phyloP scores from a whole-genome alignment of 2,888 invertebrate genomes.

The Oscheius sp. region DNA sequence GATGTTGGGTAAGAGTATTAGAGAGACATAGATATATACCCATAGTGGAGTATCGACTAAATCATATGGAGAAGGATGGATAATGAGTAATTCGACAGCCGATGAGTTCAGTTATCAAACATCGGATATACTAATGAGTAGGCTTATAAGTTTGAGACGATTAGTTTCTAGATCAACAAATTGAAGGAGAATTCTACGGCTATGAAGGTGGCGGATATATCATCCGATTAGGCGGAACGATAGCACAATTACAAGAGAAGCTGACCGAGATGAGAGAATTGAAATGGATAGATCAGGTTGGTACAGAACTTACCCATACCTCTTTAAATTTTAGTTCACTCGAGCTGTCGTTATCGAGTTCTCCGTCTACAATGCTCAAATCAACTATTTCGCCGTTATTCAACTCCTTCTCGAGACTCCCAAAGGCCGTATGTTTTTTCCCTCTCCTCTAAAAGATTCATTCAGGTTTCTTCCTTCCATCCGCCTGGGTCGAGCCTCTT shows the following conservation, averaged over 20 bases:
- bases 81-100: constrained; percentile 23
- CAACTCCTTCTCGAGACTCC: constrained; percentile 54
- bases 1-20: neutral
- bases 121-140: constrained; percentile 35
- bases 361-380: constrained; percentile 74
- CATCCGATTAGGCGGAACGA: constrained; percentile 45
- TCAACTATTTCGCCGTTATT: constrained; percentile 63
- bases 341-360: constrained; percentile 75
- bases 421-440: constrained; percentile 30
- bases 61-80: constrained; percentile 8
- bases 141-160: neutral
- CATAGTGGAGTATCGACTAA: neutral
- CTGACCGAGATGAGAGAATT: constrained; percentile 70
- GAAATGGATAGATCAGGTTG: constrained; percentile 45
- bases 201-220: constrained; percentile 57
- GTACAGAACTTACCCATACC: too few relatives aligned
- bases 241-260: constrained; percentile 41
- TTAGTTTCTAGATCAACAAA: constrained; percentile 14
- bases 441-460: neutral
- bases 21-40: neutral
- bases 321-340: constrained; percentile 71
- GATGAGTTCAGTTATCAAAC: constrained; percentile 45
- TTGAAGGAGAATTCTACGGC: constrained; percentile 34
- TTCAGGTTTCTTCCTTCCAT: constrained; percentile 35
- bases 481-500: constrained; percentile 54